These are phyloP conservation scores for Eupelmus urozonus DNA, from an alignment of 2,888 invertebrate species.

Conservation along the genomic window DNA sequence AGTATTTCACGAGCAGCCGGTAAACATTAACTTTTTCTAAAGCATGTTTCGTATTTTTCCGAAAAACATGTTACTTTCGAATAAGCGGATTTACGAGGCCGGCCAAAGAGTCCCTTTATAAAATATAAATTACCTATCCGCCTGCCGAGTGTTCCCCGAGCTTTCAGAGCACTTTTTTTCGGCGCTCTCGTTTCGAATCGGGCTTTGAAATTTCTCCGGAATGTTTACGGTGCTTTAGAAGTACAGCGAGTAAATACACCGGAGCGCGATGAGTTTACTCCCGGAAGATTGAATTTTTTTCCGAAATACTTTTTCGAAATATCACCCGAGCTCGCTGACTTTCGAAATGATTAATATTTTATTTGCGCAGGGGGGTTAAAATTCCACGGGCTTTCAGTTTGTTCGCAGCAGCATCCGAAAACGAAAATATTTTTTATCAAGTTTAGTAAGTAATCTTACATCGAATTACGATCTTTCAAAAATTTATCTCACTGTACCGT, in stretches of 20 bases:
- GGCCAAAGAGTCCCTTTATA: neutral
- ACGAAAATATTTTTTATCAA: too few species aligned
- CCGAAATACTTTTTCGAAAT: neutral
- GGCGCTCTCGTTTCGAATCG: neutral
- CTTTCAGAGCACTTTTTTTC: neutral
- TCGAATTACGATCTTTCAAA: too few species aligned
- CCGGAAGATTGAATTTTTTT: slow-evolving; percentile 18
- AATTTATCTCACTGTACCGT: too few species aligned
- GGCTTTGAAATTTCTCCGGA: neutral
- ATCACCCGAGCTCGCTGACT: neutral
- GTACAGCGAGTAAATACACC: slow-evolving; percentile 10
- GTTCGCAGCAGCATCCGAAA: too few species aligned
- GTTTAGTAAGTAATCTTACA: too few species aligned
- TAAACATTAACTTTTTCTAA: neutral
- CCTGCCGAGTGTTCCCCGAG: neutral
- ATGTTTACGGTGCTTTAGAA: slow-evolving; percentile 28
- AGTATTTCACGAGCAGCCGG: too few species aligned
- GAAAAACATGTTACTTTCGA: too few species aligned
- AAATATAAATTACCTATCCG: neutral
- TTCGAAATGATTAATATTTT: too few species aligned
- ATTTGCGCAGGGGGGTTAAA: too few species aligned
- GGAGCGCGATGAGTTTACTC: neutral
- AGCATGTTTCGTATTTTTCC: neutral
- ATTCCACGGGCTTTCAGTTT: too few species aligned
- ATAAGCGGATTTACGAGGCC: too few species aligned